Evolutionary conservation across 2,888 invertebrate genomes (phyloP).

Genomic region (Ecliptopera silaceata): DNA sequence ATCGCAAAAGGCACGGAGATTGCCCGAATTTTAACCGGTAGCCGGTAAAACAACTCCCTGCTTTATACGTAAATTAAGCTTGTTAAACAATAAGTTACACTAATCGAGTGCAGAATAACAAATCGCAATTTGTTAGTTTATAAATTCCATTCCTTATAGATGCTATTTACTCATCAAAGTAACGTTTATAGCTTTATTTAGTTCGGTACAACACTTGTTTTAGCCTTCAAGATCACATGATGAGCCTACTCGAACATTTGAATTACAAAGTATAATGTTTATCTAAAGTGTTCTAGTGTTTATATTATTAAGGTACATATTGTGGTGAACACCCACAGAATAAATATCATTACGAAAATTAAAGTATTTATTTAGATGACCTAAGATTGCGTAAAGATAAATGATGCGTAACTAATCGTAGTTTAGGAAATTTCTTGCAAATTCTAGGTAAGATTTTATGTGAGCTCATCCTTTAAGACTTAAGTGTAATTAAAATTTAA

Average conservation of each 20-base stretch:
- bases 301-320: conserved; percentile 37
- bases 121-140: conserved; percentile 20
- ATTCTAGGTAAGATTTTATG: too few relatives aligned
- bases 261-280: conserved; percentile 51
- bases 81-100: conserved; percentile 42
- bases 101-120: conserved; percentile 46
- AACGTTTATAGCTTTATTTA: conserved; percentile 24
- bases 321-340: conserved; percentile 20
- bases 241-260: conserved; percentile 42
- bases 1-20: not conserved
- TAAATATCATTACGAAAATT: conserved; percentile 13
- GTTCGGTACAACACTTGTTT: conserved; percentile 40
- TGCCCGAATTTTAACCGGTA: not conserved
- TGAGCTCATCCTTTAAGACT: too few relatives aligned
- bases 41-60: not conserved
- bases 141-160: conserved; percentile 7
- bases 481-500: too few relatives aligned
- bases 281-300: conserved; percentile 39
- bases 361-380: too few relatives aligned
- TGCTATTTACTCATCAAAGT: conserved; percentile 1
- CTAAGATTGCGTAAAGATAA: too few relatives aligned
- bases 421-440: not conserved
- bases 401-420: not conserved
- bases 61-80: conserved; percentile 7
- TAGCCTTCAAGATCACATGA: conserved; percentile 49